phyloP scores from a whole-genome alignment of 2,888 invertebrate species.

The Lagria hirta region DNA sequence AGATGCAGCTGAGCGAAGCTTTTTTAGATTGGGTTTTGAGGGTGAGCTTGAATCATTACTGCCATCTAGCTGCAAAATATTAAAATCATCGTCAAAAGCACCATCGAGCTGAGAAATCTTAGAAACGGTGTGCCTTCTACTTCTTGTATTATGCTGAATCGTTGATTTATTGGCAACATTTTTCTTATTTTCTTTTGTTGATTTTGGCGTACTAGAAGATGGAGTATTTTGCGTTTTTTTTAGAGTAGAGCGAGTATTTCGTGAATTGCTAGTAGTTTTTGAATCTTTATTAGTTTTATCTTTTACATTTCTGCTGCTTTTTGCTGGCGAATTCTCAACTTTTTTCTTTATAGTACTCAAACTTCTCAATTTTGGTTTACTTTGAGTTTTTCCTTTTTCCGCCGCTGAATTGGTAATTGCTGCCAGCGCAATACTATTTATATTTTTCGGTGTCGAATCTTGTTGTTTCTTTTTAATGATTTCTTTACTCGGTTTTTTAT shows the following conservation, averaged over 20 bases:
- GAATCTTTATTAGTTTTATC: too few species aligned
- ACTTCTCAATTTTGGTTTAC: too few species aligned
- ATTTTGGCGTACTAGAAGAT: background rate
- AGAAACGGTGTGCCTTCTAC: background rate
- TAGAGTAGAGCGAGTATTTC: background rate
- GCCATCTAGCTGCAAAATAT: conserved; percentile 37
- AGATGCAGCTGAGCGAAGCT: conserved; percentile 32
- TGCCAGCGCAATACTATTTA: too few species aligned
- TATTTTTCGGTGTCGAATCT: too few species aligned
- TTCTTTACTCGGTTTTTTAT: too few species aligned
- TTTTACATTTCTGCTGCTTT: too few species aligned
- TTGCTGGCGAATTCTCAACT: too few species aligned
- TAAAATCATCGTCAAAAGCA: too few species aligned
- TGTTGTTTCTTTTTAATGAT: too few species aligned
- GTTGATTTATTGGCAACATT: background rate
- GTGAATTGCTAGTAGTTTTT: conserved; percentile 2
- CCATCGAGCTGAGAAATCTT: background rate
- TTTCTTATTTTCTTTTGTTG: background rate
- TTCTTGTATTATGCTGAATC: background rate
- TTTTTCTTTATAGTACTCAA: too few species aligned
- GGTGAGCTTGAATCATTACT: conserved; percentile 28
- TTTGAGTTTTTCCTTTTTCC: too few species aligned
- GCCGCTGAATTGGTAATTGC: too few species aligned
- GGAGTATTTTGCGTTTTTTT: conserved; percentile 1
- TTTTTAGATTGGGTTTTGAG: conserved; percentile 43